phyloP scores from a whole-genome alignment of 2,113 vertebrate genomes.

The Megalops atlanticus region DNA sequence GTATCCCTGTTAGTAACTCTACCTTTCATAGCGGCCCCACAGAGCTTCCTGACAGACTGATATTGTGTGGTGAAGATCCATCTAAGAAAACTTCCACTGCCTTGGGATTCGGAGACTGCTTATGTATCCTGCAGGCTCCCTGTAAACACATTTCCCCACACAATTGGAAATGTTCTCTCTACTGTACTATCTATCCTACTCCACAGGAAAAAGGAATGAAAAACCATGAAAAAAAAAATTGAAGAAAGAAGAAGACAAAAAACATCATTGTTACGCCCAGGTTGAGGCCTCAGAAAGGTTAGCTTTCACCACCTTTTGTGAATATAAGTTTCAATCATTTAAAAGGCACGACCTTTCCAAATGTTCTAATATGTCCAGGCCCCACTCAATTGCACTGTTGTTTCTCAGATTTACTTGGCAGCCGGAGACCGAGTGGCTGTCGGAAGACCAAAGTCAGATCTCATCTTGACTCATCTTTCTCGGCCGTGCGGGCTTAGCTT shows the following conservation, averaged over 20 bases:
- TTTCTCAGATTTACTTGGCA: background rate
- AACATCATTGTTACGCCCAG: background rate
- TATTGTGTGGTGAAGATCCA: constrained; percentile 3
- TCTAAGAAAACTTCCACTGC: background rate
- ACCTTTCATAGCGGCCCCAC: background rate
- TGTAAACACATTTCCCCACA: constrained; percentile 13
- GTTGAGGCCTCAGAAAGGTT: constrained; percentile 22
- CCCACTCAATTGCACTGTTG: constrained; percentile 13
- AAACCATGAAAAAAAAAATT: no score
- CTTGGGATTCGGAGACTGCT: background rate
- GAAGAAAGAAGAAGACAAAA: no score
- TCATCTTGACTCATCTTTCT: constrained; percentile 5
- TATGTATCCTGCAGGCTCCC: background rate
- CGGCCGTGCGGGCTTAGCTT: constrained; percentile 17
- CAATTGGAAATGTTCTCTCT: background rate
- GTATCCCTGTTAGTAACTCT: background rate
- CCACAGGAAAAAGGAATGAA: background rate
- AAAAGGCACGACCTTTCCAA: constrained; percentile 43
- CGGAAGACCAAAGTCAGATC: background rate
- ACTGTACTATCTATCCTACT: background rate
- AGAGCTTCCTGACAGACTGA: background rate
- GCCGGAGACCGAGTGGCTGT: constrained; percentile 6
- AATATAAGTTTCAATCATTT: constrained; percentile 46
- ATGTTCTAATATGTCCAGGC: constrained; percentile 40
- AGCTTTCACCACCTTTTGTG: constrained; percentile 9